Conservation (phyloP, 2,888 invertebrate species). For the Drosophila limbata region DNA sequence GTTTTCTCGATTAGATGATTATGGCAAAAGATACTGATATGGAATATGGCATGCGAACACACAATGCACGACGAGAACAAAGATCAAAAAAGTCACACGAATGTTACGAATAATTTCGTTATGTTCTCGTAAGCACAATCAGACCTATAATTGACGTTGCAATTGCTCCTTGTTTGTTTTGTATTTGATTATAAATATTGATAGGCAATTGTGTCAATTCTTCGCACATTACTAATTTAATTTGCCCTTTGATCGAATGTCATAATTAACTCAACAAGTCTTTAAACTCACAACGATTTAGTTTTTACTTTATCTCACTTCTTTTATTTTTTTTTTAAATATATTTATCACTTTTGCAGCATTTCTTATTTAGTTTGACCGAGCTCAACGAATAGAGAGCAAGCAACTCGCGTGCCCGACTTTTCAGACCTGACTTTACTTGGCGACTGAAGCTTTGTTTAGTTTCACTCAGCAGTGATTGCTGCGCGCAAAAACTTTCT, state of each 20-base stretch:
- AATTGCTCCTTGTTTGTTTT: conserved; percentile 27
- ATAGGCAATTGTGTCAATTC: conserved; percentile 29
- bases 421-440: conserved; percentile 32
- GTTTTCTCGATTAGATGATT: conserved; percentile 46
- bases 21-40: conserved; percentile 3
- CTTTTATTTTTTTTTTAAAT: conserved; percentile 5
- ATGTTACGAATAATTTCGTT: conserved; percentile 10
- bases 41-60: conserved; percentile 29
- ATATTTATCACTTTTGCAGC: conserved; percentile 17
- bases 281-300: conserved; percentile 2
- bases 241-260: conserved; percentile 4
- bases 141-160: conserved; percentile 46
- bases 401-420: conserved; percentile 12
- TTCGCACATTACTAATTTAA: conserved; percentile 11
- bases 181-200: conserved; percentile 25
- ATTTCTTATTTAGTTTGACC: neutral
- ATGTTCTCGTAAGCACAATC: conserved; percentile 8
- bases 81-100: conserved; percentile 26
- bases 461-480: conserved; percentile 1
- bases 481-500: conserved; percentile 33
- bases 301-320: conserved; percentile 7
- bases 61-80: conserved; percentile 27
- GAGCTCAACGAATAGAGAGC: neutral
- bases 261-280: conserved; percentile 17
- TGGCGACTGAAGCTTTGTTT: conserved; percentile 31